Evolutionary conservation across 2,113 vertebrate species (phyloP).

Genomic region (Neolamprologus ventralis): DNA sequence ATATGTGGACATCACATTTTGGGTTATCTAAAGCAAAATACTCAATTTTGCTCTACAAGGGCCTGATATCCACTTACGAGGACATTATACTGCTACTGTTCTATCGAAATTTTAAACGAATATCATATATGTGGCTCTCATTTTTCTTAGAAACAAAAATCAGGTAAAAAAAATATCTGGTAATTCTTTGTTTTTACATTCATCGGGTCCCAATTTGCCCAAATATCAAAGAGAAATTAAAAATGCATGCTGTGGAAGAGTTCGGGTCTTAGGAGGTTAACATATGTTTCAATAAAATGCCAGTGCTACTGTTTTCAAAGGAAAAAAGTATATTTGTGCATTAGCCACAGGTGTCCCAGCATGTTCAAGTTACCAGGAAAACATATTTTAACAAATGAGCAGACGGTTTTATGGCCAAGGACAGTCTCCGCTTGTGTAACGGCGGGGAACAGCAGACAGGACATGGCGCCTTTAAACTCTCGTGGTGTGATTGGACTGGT

Average conservation of each 20-base stretch:
- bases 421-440: background rate
- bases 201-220: accelerated
- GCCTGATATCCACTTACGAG: background rate
- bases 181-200: background rate
- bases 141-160: background rate
- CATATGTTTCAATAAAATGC: background rate
- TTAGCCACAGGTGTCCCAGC: background rate
- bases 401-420: background rate
- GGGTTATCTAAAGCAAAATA: accelerated
- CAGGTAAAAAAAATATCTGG: background rate
- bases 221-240: background rate
- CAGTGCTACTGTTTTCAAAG: background rate
- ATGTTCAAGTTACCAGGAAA: background rate
- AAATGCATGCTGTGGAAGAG: background rate
- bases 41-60: background rate
- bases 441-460: background rate
- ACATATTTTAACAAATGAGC: background rate
- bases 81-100: accelerated
- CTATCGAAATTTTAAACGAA: accelerated
- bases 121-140: accelerated
- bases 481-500: conserved; percentile 7
- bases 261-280: accelerated
- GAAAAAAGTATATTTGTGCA: background rate
- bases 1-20: background rate
- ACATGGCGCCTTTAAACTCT: background rate